Evolutionary conservation across 2,113 vertebrate species (phyloP).

Genomic region (Crotalus tigris): DNA sequence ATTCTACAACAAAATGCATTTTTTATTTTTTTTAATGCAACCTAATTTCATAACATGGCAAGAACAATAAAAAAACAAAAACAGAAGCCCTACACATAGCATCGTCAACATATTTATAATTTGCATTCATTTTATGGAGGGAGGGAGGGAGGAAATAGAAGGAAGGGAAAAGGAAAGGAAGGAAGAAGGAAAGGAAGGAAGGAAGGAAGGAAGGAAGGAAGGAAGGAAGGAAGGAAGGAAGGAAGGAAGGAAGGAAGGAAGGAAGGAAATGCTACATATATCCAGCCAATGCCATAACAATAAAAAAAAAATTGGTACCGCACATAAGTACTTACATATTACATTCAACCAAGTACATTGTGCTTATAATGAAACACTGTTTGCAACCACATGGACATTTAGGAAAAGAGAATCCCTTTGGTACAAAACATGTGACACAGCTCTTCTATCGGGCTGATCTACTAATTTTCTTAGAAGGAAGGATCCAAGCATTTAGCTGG

Average conservation of each 20-base stretch:
- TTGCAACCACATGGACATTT: not conserved
- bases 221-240: not conserved
- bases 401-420: not conserved
- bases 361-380: not conserved
- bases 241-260: not conserved
- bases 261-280: not conserved
- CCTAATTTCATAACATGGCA: not conserved
- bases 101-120: too few relatives aligned
- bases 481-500: not conserved
- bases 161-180: not conserved
- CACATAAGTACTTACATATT: not conserved
- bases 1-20: not conserved
- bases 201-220: not conserved
- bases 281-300: not conserved
- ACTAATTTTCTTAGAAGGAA: not conserved
- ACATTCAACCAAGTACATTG: not conserved
- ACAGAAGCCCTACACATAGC: not conserved
- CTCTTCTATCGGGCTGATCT: not conserved
- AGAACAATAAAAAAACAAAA: not conserved
- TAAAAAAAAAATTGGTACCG: not conserved
- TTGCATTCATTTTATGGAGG: not conserved
- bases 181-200: not conserved
- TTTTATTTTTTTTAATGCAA: conserved; percentile 5
- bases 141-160: not conserved
- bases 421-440: not conserved